Conservation (phyloP, 2,797 vertebrate species). For the Fistularia tabacaria region DNA sequence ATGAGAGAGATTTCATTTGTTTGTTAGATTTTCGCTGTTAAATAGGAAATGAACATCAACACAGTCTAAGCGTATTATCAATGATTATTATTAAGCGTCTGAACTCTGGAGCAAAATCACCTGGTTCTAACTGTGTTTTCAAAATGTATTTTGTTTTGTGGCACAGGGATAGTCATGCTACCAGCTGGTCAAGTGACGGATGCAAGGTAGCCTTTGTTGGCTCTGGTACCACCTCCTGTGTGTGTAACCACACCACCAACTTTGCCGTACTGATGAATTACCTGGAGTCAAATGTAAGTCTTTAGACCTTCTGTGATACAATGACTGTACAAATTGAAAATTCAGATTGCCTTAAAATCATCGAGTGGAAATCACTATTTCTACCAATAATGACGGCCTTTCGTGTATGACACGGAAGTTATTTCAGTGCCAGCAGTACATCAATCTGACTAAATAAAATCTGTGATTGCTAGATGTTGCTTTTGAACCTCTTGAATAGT, state of each 20-base stretch:
- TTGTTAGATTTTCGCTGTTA: too few relatives aligned
- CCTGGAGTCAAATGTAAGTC: slow-evolving; percentile 67
- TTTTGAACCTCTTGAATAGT: background rate
- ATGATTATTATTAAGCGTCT: background rate
- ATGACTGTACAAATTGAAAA: background rate
- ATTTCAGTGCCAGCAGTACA: too few relatives aligned
- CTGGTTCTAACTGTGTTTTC: slow-evolving; percentile 7
- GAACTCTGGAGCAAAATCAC: background rate
- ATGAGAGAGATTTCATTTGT: too few relatives aligned
- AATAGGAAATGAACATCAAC: too few relatives aligned
- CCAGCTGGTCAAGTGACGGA: slow-evolving; percentile 74
- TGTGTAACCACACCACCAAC: slow-evolving; percentile 82
- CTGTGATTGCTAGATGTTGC: too few relatives aligned
- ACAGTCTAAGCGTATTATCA: too few relatives aligned
- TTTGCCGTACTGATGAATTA: slow-evolving; percentile 82
- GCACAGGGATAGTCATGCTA: slow-evolving; percentile 47
- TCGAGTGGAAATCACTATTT: background rate
- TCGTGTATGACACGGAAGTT: too few relatives aligned
- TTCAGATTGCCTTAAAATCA: background rate
- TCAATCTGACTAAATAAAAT: too few relatives aligned
- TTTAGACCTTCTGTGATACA: background rate
- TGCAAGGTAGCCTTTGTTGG: slow-evolving; percentile 61
- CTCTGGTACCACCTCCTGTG: slow-evolving; percentile 68
- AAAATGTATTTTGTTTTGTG: slow-evolving; percentile 18
- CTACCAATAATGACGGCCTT: too few relatives aligned